Conservation (phyloP, 2,888 invertebrate species). For the Penaeus monodon region DNA sequence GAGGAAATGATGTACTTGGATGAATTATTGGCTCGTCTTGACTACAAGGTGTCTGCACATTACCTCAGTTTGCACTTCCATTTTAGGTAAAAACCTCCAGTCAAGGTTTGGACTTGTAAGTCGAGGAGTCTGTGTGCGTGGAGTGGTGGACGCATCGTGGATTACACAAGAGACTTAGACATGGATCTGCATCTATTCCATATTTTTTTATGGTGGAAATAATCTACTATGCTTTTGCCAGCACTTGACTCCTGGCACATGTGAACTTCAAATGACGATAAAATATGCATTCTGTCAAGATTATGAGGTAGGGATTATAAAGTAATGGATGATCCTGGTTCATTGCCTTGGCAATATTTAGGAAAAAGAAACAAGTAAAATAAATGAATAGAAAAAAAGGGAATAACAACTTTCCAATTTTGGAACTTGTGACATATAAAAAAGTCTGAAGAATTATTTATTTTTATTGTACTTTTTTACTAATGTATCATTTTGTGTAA, state of each 20-base stretch:
- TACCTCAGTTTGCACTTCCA: constrained; percentile 59
- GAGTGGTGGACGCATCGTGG: constrained; percentile 39
- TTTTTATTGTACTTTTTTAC: no score
- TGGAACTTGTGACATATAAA: neutral
- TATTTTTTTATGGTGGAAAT: constrained; percentile 28
- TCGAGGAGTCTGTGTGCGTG: constrained; percentile 35
- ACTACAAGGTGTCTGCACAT: constrained; percentile 53
- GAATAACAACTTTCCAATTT: no score
- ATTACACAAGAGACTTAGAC: constrained; percentile 25
- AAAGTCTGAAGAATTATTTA: neutral
- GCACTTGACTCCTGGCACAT: constrained; percentile 31
- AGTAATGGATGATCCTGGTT: constrained; percentile 24
- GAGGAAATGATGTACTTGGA: constrained; percentile 47
- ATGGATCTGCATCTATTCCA: constrained; percentile 23
- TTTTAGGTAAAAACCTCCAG: constrained; percentile 46
- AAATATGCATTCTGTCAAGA: constrained; percentile 23
- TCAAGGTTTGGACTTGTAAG: constrained; percentile 31
- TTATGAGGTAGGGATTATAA: constrained; percentile 32
- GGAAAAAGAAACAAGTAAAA: neutral
- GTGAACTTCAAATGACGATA: neutral
- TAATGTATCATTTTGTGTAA: no score
- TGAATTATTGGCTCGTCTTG: constrained; percentile 45
- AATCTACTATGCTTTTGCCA: constrained; percentile 43
- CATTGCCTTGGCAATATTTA: neutral
- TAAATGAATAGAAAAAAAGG: neutral